Base-by-base conservation (phyloP, 2,888 invertebrate genomes). In the Chrysolina americana region DNA sequence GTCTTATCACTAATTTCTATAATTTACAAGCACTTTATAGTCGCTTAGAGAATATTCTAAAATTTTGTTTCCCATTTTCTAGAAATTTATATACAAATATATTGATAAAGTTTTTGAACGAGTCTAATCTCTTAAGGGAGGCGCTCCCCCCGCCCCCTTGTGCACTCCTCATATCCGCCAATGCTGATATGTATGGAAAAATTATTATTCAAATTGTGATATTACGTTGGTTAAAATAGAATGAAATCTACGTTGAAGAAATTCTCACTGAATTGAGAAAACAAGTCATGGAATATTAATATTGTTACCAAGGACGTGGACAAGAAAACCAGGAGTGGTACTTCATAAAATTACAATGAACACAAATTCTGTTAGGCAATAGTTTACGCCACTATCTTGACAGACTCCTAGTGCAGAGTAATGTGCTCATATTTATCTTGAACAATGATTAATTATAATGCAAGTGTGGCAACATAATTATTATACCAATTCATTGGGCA, bases 241-340 rank as follows among this genome's bases (percentile, higher is more conserved):
- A 28, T 5, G 2, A 28, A 3, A 3, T 28, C 5, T 28, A 28
- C 28, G 2, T 28, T 28, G 28, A 28, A 28, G 28, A 28, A 28
- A 2, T 44, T 44, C 44, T n/a, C 9, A 50, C 17, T 13, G 17
- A 15, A 15, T 13, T 2, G 3, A 17, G 6, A 50, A n/a, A 8
- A 50, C 50, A n/a, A 15, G 15, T 15, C 15, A 50, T 50, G 17
- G 17, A 15, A n/a, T 28, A 28, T 6, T 59, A 53, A 11, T 59
- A 59, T 59, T 8, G 15, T n/a, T 28, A 15, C 23, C 23, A 59
- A 59, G 59, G 59, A 28, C 59, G n/a, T 28, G 28, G 23, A 59
- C 59, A 59, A 28, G 59, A 15, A 59, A 59, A 28, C 59, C 59
- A 59, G 59, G 59, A 59, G 59, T 59, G 36, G 59, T 11, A 59